A percentile compares a stretch with the other conserved stretches of the same genome.
Evolutionary conservation across 2,797 vertebrate species (phyloP).

Genomic region (Taenioides sp.): DNA sequence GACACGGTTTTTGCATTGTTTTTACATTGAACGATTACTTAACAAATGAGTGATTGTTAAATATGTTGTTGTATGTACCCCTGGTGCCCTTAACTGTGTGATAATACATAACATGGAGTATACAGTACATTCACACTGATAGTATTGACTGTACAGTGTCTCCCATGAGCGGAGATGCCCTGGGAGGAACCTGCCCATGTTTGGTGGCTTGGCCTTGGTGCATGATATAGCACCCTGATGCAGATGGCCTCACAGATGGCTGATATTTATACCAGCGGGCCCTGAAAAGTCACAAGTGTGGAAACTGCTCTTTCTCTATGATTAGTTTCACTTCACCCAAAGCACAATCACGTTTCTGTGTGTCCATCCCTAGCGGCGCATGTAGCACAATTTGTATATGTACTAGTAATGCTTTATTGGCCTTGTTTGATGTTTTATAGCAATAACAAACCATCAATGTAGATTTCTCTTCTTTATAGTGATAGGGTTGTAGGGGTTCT

Average conservation of each 20-base stretch:
- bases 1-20: too few relatives aligned
- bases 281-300: conserved; percentile 75
- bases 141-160: conserved; percentile 31
- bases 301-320: conserved; percentile 71
- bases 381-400: conserved; percentile 24
- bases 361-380: conserved; percentile 29
- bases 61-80: not conserved
- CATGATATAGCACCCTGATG: conserved; percentile 76
- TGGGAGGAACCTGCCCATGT: conserved; percentile 61
- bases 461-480: conserved; percentile 16
- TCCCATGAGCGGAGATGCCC: conserved; percentile 43
- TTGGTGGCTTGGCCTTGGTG: conserved; percentile 76
- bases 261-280: conserved; percentile 79
- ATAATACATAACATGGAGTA: conserved; percentile 12
- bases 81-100: not conserved
- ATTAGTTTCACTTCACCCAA: conserved; percentile 68
- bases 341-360: conserved; percentile 38
- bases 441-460: conserved; percentile 11
- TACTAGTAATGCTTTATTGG: not conserved
- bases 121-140: conserved; percentile 26
- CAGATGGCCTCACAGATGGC: conserved; percentile 84
- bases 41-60: too few relatives aligned
- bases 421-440: conserved; percentile 19
- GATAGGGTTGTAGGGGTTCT: conserved; percentile 26
- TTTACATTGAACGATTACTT: too few relatives aligned